These are phyloP conservation scores for Lasius platythorax DNA, from an alignment of 2,888 invertebrate species.

Conservation along the genomic window DNA sequence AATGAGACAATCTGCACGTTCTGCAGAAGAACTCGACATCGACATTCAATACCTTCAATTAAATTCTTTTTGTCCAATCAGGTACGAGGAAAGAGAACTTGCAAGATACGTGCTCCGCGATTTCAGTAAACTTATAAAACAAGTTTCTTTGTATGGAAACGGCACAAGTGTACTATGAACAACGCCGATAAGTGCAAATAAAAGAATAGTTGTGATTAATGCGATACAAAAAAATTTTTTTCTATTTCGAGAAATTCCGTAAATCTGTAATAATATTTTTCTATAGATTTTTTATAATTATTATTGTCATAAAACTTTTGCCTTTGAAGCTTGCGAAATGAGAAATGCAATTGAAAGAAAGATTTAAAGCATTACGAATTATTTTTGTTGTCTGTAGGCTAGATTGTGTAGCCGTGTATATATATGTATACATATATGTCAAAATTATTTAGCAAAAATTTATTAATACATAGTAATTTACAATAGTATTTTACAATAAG, in stretches of 20 bases:
- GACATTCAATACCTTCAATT: background rate
- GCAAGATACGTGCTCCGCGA: background rate
- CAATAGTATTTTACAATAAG: background rate
- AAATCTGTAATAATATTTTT: background rate
- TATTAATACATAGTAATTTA: background rate
- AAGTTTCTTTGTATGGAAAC: constrained; percentile 12
- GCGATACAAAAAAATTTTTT: background rate
- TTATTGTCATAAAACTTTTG: background rate
- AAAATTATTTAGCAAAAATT: background rate
- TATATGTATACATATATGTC: background rate
- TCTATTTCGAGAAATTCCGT: background rate
- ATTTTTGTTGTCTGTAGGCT: background rate
- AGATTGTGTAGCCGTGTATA: background rate
- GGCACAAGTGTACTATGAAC: background rate
- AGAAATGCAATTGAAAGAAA: background rate
- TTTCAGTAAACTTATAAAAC: constrained; percentile 6
- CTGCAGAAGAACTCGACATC: background rate
- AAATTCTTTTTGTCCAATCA: background rate
- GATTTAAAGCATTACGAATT: background rate
- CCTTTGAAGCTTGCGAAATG: background rate
- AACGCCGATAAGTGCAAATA: background rate
- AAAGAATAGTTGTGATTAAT: background rate
- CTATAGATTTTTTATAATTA: background rate
- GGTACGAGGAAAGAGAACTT: background rate
- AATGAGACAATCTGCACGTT: background rate